Base-by-base conservation (phyloP, 2,113 vertebrate species). In the Etheostoma spectabile region DNA sequence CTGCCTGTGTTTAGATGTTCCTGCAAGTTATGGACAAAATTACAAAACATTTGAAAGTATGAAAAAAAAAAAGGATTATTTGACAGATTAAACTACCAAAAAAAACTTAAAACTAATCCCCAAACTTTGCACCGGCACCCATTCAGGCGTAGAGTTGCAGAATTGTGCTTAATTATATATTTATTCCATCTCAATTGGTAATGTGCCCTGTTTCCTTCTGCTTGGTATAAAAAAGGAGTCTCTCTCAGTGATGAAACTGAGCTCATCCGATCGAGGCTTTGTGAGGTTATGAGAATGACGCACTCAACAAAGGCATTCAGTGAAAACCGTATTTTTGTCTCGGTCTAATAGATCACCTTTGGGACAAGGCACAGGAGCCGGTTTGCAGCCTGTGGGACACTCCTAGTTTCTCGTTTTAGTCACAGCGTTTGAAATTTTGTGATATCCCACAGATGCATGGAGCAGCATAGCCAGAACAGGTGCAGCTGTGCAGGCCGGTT, bases 401-500 rank as follows among this genome's bases (percentile, higher is more conserved):
- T 48, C 56, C 24, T 11, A 35, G 52, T 33, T 33, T 46, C 51
- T 56, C 5, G 5, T 53, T 63, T 51, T 8, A 53, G 59, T 16
- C 30, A 13, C 30, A 22, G 4, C 35, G 35, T 68, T 69, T 57
- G n/a, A 45, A 27, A n/a, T 16, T 5, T n/a, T 38, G 46, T 10
- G 24, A 35, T 42, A 56, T 52, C 63, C 69, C 49, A 8, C 27
- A 67, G 73, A 78, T 65, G 19, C 8, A 11, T 10, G 16, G 52
- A 42, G 60, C 60, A 56, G 22, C 35, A 49, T 22, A 66, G 56
- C 24, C 56, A 38, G 70, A 72, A 59, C 22, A 60, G 55, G 49
- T 79, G 49, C 57, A 65, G 61, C 66, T 70, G 74, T 52, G 45
- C 72, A 48, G 68, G 45, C 45, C 24, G 11, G 55, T 46, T 42